phyloP scores from a whole-genome alignment of 2,113 vertebrate genomes.

The Chitala chitala region DNA sequence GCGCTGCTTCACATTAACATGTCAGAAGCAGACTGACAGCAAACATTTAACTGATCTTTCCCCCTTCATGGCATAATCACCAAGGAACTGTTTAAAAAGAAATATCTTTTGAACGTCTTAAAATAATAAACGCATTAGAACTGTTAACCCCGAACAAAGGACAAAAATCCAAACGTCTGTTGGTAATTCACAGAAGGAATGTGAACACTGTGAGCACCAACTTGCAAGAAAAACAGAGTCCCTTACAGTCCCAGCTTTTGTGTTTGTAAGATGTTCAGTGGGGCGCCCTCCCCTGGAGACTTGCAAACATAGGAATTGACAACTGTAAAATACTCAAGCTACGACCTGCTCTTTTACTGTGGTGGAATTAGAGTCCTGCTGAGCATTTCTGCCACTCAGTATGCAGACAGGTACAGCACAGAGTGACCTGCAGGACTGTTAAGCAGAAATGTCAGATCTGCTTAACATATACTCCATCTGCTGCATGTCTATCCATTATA shows the following conservation, averaged over 20 bases:
- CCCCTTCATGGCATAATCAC: neutral
- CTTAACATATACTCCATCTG: neutral
- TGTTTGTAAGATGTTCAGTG: neutral
- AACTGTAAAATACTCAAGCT: neutral
- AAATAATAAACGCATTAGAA: neutral
- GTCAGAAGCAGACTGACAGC: neutral
- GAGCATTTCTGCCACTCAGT: neutral
- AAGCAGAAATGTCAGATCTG: neutral
- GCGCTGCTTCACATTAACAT: neutral
- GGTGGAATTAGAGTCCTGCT: slow-evolving; percentile 6
- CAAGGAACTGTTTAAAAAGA: neutral
- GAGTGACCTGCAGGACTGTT: neutral
- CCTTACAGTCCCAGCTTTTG: neutral
- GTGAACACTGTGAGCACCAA: too few relatives aligned
- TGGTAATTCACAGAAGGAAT: neutral
- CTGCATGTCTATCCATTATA: neutral
- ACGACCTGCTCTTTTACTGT: neutral
- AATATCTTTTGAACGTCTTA: neutral
- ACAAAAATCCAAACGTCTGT: neutral
- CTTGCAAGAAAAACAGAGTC: neutral
- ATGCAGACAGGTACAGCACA: neutral
- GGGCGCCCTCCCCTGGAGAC: neutral
- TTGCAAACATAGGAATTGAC: neutral
- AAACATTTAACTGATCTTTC: neutral
- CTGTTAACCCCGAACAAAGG: neutral